These are phyloP conservation scores for Psix sp. DNA, from an alignment of 1,140 invertebrate genomes.

Conservation along the genomic window DNA sequence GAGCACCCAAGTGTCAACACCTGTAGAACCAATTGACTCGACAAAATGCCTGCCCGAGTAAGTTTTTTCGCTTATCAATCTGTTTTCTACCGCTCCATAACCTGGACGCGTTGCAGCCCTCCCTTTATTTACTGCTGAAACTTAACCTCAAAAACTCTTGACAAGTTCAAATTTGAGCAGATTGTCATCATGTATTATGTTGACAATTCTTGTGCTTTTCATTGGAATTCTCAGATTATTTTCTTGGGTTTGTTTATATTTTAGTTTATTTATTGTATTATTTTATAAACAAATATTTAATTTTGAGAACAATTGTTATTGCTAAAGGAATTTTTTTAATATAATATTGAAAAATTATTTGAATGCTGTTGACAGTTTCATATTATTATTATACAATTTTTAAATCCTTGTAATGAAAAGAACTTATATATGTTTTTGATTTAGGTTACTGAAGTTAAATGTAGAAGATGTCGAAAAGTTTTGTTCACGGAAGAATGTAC, in stretches of 20 bases:
- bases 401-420: neutral
- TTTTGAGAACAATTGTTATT: too few species aligned
- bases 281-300: too few species aligned
- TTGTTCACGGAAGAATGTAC: constrained; percentile 64
- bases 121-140: neutral
- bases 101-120: neutral
- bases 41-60: constrained; percentile 31
- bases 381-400: neutral
- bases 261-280: too few species aligned
- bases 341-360: too few species aligned
- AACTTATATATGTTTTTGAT: neutral
- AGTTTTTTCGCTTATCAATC: constrained; percentile 28
- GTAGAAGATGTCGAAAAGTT: constrained; percentile 66
- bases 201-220: too few species aligned
- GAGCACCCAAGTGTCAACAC: neutral
- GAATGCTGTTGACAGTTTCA: neutral
- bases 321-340: too few species aligned
- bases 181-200: too few species aligned
- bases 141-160: too few species aligned
- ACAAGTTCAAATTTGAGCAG: too few species aligned
- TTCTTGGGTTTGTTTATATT: too few species aligned
- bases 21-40: neutral
- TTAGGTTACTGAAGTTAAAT: constrained; percentile 67
- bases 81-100: constrained; percentile 3
- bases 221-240: too few species aligned